Evolutionary conservation across 2,113 vertebrate species (phyloP), one percentile per base, ranked within the genome.

Genomic region (human): DNA sequence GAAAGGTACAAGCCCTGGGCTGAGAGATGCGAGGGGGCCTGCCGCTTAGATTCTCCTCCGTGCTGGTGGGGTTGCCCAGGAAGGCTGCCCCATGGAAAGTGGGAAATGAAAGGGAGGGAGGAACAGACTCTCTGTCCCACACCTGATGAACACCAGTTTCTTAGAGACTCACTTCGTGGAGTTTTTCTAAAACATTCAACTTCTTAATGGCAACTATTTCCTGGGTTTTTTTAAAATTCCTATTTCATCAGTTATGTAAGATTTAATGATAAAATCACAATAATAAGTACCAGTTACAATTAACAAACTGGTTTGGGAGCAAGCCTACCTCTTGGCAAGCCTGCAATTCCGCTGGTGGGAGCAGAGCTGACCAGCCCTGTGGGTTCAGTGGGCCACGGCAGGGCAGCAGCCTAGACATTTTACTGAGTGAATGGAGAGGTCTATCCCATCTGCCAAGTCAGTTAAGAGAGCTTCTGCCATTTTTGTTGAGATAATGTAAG

Each of bases 401-500:
- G 52, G 0, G 59, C 38, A 61, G 25, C 59, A 30, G 7, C 25
- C 76, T 70, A 4, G 30, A 68, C 22, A 40, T 81, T 57, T 66
- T 9, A 38, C 12, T 5, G 5, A 22, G 61, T 0, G 0, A 66
- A 48, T 0, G 3, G 12, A 50, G 57, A 78, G 40, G 35, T 30
- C 20, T 18, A 48, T 78, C 40, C 38, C 73, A 17, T 48, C 94
- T 14, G 5, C 57, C 38, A 94, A 48, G 59, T 48, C 81, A 68
- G 50, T 43, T 22, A 89, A 75, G 22, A 35, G n/a, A 40, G 50
- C 50, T 40, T 43, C 18, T 76, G 27, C n/a, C 86, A 61, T 50
- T 40, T 80, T 84, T 43, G 45, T 25, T 61, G 68, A 94, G 66
- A 94, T 85, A 70, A 76, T 64, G 88, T 80, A 76, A 81, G 48